Evolutionary conservation across 2,888 invertebrate species (phyloP).

Genomic region (Oscheius sp.): DNA sequence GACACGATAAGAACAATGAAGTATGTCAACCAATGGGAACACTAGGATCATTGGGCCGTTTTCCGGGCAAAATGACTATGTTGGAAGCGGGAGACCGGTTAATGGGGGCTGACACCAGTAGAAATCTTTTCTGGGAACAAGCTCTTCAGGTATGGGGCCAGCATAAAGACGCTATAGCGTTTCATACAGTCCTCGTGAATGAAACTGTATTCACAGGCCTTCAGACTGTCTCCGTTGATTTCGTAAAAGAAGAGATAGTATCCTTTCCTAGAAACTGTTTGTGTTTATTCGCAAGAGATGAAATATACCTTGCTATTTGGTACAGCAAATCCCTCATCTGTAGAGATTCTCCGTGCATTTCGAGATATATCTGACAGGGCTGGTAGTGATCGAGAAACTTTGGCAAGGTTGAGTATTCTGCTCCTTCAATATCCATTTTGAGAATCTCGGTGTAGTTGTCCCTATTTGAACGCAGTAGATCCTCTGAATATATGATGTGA

Average conservation of each 20-base stretch:
- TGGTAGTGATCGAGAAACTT: slow-evolving; percentile 15
- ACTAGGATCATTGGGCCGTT: too few species aligned
- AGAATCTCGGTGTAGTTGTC: slow-evolving; percentile 34
- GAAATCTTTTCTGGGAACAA: background rate
- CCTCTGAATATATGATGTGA: slow-evolving; percentile 9
- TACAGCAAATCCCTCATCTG: slow-evolving; percentile 38
- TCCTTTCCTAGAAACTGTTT: slow-evolving; percentile 12
- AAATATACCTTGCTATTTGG: slow-evolving; percentile 38
- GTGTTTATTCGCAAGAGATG: background rate
- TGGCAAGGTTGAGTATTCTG: slow-evolving; percentile 21
- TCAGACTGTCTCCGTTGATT: slow-evolving; percentile 47
- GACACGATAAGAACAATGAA: too few species aligned
- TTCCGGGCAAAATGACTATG: too few species aligned
- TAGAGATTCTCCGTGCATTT: slow-evolving; percentile 45
- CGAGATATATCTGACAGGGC: slow-evolving; percentile 43
- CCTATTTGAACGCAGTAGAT: slow-evolving; percentile 11
- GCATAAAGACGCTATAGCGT: slow-evolving; percentile 39
- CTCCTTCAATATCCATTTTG: slow-evolving; percentile 38
- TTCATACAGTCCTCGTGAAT: slow-evolving; percentile 45
- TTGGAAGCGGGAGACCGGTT: too few species aligned
- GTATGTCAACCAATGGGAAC: too few species aligned
- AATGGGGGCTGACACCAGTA: too few species aligned
- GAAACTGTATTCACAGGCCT: slow-evolving; percentile 54
- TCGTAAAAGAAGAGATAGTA: slow-evolving; percentile 52
- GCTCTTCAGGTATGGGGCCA: slow-evolving; percentile 29